phyloP scores from a whole-genome alignment of 2,113 vertebrate species.

The Pomatorhinus ruficollis region DNA sequence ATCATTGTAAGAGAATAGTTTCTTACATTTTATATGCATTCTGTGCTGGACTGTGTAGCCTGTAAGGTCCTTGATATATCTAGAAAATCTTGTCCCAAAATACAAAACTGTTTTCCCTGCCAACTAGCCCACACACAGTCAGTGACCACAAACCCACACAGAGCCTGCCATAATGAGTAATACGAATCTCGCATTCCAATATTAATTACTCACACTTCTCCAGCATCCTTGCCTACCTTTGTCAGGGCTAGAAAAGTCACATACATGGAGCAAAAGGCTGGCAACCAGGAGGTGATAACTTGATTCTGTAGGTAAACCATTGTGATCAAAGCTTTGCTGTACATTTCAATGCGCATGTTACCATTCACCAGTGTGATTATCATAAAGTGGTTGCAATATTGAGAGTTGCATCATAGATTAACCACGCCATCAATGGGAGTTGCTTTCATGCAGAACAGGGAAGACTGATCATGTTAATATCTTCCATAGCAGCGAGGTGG shows the following conservation, averaged over 20 bases:
- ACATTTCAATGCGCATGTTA: not conserved
- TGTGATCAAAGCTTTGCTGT: not conserved
- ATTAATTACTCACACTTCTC: not conserved
- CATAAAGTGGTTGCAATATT: not conserved
- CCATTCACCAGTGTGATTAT: not conserved
- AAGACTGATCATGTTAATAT: not conserved
- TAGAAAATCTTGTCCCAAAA: not conserved
- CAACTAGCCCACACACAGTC: not conserved
- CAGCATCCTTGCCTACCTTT: not conserved
- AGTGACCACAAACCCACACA: conserved; percentile 1
- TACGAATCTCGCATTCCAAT: not conserved
- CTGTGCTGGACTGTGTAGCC: not conserved
- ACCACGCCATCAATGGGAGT: not conserved
- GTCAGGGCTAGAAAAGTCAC: not conserved
- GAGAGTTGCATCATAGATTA: not conserved
- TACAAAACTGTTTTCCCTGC: not conserved
- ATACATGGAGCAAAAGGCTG: not conserved
- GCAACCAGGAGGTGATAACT: not conserved
- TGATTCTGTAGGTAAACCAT: not conserved
- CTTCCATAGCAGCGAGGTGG: not conserved
- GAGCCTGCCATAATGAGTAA: not conserved
- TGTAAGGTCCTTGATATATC: not conserved
- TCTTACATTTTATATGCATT: not conserved
- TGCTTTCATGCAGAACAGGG: not conserved
- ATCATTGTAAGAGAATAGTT: not conserved